phyloP scores from a whole-genome alignment of 2,797 vertebrate species.

The Brotula barbata region DNA sequence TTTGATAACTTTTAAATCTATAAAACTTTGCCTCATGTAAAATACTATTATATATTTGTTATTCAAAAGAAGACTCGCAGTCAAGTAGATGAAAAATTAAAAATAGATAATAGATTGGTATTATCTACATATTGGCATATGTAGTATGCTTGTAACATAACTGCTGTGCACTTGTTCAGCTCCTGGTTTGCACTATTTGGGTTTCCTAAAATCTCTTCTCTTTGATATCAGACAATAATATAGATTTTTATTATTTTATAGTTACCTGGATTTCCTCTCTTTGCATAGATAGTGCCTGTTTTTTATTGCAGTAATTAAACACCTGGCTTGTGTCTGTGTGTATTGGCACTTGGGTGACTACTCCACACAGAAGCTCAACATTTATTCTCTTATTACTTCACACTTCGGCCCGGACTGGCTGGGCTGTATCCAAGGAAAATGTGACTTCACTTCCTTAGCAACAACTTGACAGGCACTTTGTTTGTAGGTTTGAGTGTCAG shows the following conservation, averaged over 20 bases:
- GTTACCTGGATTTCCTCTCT: conserved; percentile 15
- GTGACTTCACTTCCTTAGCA: conserved; percentile 76
- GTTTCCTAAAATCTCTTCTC: background rate
- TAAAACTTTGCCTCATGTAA: no score
- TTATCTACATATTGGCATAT: no score
- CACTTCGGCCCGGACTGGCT: conserved; percentile 58
- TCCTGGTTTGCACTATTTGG: conserved; percentile 4
- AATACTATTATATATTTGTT: no score
- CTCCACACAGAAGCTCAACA: conserved; percentile 70
- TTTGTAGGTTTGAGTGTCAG: conserved; percentile 68
- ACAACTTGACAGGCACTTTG: conserved; percentile 69
- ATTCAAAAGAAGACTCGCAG: no score
- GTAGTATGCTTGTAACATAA: no score
- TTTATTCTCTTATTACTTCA: conserved; percentile 71
- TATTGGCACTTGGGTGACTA: conserved; percentile 60
- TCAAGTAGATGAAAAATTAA: no score
- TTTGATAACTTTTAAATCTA: no score
- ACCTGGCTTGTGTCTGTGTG: conserved; percentile 31
- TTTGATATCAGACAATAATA: conserved; percentile 5
- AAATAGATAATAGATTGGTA: no score
- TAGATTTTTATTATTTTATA: conserved; percentile 24
- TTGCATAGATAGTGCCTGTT: conserved; percentile 21
- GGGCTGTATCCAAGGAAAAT: conserved; percentile 72
- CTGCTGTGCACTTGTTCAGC: background rate
- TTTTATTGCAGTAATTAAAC: conserved; percentile 44